Percentiles rank a stretch among this genome's conserved stretches.
phyloP scores from a whole-genome alignment of 2,797 vertebrate species.

The Enteromius argenteus region DNA sequence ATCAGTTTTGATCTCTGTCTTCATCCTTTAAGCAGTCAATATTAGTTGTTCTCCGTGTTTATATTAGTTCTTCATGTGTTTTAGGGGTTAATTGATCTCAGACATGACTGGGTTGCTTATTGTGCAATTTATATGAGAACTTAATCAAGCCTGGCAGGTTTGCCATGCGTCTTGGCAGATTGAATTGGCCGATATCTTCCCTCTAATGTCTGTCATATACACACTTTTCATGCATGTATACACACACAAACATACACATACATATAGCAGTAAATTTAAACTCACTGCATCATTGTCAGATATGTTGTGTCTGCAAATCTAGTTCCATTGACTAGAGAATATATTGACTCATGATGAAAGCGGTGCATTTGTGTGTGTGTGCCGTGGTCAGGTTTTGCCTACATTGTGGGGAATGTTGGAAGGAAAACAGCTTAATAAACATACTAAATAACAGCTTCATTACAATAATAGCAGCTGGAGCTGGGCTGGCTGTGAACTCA shows the following conservation, averaged over 20 bases:
- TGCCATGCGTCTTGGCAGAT: conserved; percentile 18
- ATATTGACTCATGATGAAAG: conserved; percentile 13
- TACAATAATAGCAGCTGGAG: conserved; percentile 19
- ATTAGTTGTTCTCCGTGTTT: conserved; percentile 1
- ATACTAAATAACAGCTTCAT: conserved; percentile 1
- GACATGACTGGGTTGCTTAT: conserved; percentile 42
- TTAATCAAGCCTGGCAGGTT: conserved; percentile 55
- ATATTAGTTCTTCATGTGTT: conserved; percentile 25
- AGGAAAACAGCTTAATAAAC: conserved; percentile 23
- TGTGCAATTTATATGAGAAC: conserved; percentile 49
- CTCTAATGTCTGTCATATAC: conserved; percentile 1
- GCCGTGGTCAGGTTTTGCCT: not conserved
- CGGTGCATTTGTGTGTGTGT: not conserved
- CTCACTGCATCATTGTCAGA: conserved; percentile 10
- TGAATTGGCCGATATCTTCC: conserved; percentile 34
- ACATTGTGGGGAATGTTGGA: conserved; percentile 5
- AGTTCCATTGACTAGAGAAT: conserved; percentile 17
- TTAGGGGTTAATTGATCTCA: conserved; percentile 22
- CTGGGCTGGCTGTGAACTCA: not conserved
- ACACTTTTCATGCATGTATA: conserved; percentile 6
- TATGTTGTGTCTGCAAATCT: conserved; percentile 6
- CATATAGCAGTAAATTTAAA: not conserved
- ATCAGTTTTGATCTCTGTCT: not conserved
- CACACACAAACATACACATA: not conserved
- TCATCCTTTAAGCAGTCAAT: conserved; percentile 4